Percentiles rank a stretch among this genome's conserved stretches.
Conservation (phyloP, 2,888 invertebrate genomes). For the Meganola albula region DNA sequence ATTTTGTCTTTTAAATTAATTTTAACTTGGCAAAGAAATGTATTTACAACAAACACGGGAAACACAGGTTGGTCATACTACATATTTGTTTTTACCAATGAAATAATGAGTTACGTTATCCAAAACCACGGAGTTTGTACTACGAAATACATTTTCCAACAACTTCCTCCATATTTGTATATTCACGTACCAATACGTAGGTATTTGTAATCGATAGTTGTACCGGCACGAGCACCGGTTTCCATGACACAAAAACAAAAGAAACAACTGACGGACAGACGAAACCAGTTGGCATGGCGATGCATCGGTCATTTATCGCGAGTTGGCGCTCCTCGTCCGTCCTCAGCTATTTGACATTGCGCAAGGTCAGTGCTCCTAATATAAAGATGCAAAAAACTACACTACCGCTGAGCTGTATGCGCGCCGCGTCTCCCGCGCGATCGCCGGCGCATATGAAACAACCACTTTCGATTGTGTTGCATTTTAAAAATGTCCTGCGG, state of each 20-base stretch:
- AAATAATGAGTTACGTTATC: conserved; percentile 9
- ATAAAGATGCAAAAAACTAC: conserved; percentile 66
- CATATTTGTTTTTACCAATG: conserved; percentile 21
- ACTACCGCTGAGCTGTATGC: conserved; percentile 43
- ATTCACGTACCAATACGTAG: background rate
- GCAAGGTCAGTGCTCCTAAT: conserved; percentile 76
- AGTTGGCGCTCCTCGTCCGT: conserved; percentile 44
- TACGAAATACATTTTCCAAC: conserved; percentile 4
- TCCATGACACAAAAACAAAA: conserved; percentile 54
- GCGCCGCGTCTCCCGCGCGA: conserved; percentile 41
- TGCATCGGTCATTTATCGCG: conserved; percentile 45
- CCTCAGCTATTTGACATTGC: conserved; percentile 75
- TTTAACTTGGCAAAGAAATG: background rate
- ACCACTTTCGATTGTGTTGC: conserved; percentile 66
- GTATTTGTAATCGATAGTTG: conserved; percentile 27
- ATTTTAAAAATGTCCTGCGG: conserved; percentile 40
- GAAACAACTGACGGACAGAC: conserved; percentile 29
- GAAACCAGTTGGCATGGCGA: conserved; percentile 52
- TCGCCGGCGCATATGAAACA: conserved; percentile 54
- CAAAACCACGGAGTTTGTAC: background rate
- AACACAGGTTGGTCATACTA: conserved; percentile 29
- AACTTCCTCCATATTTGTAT: background rate
- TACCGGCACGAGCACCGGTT: conserved; percentile 36
- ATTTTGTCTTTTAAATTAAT: background rate
- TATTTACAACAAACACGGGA: conserved; percentile 36